Base-by-base conservation (phyloP, 2,888 invertebrate genomes). In the Scaptomyza tumidula region DNA sequence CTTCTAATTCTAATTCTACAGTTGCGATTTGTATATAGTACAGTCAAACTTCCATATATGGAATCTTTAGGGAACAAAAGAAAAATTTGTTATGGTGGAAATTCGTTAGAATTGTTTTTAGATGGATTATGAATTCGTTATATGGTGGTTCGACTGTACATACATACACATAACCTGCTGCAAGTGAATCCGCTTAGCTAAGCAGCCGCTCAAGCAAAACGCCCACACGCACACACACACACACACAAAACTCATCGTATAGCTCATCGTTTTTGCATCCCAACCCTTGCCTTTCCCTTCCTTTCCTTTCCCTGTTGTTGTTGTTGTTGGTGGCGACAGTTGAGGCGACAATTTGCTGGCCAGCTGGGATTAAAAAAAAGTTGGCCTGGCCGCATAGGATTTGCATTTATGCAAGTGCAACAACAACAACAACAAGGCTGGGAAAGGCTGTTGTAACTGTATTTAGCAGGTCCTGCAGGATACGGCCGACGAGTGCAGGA, bases 361-460 rank as follows among this genome's bases (percentile, higher is more conserved):
- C 78, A 75, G 65, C 73, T 64, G 75, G 86, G 88, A 88, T 88
- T 89, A 80, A 89, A 41, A 89, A 89, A 86, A 89, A 89, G 75
- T 80, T 82, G 74, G 16, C 69, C 67, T 57, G 53, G 68, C 11
- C 62, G 55, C 46, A 52, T 48, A 65, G 70, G 62, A 74, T 85
- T 87, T 84, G 73, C 87, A 84, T 85, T 86, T 78, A 80, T 83
- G 84, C 84, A 62, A 48, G 45, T 33, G 13, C 50, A 41, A 37
- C 50, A 52, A 13, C 46, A 54, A 55, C 56, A 57, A 43, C 58
- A 55, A 41, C 16, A 16, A 41, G 10, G 39, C 9, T 33, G 35
- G 16, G 19, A 0, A 1, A 3, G 37, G 37, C 13, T 10, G 16
- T 6, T n/a, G 46, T 10, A 29, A 33, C 24, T n/a, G 49, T 19